Base-by-base conservation (phyloP, 2,113 vertebrate genomes). In the Neolamprologus tretocephalus region DNA sequence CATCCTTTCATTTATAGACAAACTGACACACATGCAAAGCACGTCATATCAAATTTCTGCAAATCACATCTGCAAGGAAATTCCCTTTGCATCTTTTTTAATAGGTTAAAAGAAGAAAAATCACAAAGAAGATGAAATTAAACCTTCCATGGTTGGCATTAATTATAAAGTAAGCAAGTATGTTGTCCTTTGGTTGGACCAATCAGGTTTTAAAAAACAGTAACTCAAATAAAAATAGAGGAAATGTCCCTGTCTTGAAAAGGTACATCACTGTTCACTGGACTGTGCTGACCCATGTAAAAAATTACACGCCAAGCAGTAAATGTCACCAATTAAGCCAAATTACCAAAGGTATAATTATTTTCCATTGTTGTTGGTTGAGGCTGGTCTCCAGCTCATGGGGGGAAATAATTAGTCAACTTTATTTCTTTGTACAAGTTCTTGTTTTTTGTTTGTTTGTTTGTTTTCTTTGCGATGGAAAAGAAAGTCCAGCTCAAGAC, bases 251-350 rank as follows among this genome's bases (percentile, higher is more conserved):
- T 40, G 49, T 54, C n/a, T 12, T 23, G 0, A 68, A 45, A 33
- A 53, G 11, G 28, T 21, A 19, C 16, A n/a, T 11, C 21, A 33
- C 49, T 75, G 47, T 13, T 80, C 14, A 51, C 21, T 42, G 54
- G 31, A 90, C 55, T 12, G 19, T 21, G 26, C 13, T 35, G 45
- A 45, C 21, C 19, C 14, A 19, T 16, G 3, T 73, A 80, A 82
- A 87, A 80, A 45, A 14, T 78, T 35, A 49, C 58, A 58, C 81
- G 6, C 35, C 17, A 79, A 13, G 11, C n/a, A 53, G 71, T 57
- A 83, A 88, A 80, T 40, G 82, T 82, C 80, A 53, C 87, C 75
- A 66, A 87, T 89, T 81, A 89, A 51, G 57, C 21, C 21, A 45
- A 87, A 87, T 89, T 75, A 87, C 35, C 23, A 79, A 14, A 78